A percentile compares a stretch with the other conserved stretches of the same genome.
phyloP scores from a whole-genome alignment of 2,888 invertebrate species.

The Malthinus flaveolus region DNA sequence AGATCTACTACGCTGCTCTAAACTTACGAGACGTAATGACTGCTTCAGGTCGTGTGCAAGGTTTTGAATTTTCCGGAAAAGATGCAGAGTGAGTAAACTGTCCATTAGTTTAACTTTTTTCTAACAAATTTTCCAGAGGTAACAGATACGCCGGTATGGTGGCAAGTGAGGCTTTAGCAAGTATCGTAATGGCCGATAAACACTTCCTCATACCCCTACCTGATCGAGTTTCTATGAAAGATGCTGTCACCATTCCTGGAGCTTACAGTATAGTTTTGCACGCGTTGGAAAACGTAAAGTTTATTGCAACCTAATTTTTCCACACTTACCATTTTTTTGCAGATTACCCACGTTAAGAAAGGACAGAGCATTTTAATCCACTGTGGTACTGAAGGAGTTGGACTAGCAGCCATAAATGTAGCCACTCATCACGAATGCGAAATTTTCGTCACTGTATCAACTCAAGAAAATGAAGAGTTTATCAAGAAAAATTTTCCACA shows the following conservation, averaged over 20 bases:
- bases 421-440: constrained; percentile 67
- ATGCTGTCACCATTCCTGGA: constrained; percentile 77
- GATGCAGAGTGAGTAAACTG: constrained; percentile 36
- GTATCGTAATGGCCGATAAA: constrained; percentile 61
- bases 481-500: constrained; percentile 59
- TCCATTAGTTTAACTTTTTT: not conserved
- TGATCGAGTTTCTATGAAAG: constrained; percentile 70
- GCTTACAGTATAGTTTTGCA: constrained; percentile 64
- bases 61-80: constrained; percentile 62
- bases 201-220: constrained; percentile 68
- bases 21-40: constrained; percentile 96
- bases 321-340: not conserved
- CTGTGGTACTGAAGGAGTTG: constrained; percentile 72
- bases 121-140: constrained; percentile 54
- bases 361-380: constrained; percentile 59
- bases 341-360: constrained; percentile 36
- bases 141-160: constrained; percentile 69
- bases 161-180: constrained; percentile 62
- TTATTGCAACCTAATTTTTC: not conserved
- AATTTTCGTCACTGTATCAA: constrained; percentile 73
- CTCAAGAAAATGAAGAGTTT: constrained; percentile 65
- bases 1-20: constrained; percentile 75
- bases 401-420: constrained; percentile 77
- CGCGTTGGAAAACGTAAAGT: constrained; percentile 55
- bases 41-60: constrained; percentile 79